phyloP scores from a whole-genome alignment of 2,888 invertebrate genomes.

The Poecilus cupreus region DNA sequence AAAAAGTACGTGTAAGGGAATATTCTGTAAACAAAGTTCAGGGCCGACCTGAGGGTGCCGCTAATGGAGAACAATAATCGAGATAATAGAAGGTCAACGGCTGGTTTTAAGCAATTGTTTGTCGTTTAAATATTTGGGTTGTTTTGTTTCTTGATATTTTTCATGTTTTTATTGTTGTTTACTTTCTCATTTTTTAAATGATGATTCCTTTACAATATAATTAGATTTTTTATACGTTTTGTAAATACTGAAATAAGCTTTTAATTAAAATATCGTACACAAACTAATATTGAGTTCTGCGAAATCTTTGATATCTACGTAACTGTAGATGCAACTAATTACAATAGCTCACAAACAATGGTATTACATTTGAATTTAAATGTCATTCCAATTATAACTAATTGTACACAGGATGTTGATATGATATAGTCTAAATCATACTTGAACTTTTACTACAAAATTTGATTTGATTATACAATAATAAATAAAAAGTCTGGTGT shows the following conservation, averaged over 20 bases:
- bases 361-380: neutral
- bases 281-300: too few relatives aligned
- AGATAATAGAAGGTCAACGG: conserved; percentile 6
- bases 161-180: neutral
- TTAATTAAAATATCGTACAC: too few relatives aligned
- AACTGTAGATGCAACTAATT: neutral
- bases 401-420: neutral
- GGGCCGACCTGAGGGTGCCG: conserved; percentile 14
- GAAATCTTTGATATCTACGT: neutral
- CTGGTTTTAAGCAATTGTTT: neutral
- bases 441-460: neutral
- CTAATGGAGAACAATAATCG: conserved; percentile 26
- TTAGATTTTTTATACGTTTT: too few relatives aligned
- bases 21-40: conserved; percentile 21
- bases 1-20: conserved; percentile 12
- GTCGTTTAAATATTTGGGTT: conserved; percentile 2
- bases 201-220: too few relatives aligned
- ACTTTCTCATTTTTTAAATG: too few relatives aligned
- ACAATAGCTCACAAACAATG: neutral
- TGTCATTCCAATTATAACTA: neutral
- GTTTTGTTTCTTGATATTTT: neutral
- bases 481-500: too few relatives aligned
- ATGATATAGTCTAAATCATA: neutral
- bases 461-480: too few relatives aligned
- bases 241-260: too few relatives aligned